Percentiles rank a stretch among this genome's conserved stretches.
These are phyloP conservation scores for Calypte anna DNA, from an alignment of 2,113 vertebrate species.

Conservation along the genomic window DNA sequence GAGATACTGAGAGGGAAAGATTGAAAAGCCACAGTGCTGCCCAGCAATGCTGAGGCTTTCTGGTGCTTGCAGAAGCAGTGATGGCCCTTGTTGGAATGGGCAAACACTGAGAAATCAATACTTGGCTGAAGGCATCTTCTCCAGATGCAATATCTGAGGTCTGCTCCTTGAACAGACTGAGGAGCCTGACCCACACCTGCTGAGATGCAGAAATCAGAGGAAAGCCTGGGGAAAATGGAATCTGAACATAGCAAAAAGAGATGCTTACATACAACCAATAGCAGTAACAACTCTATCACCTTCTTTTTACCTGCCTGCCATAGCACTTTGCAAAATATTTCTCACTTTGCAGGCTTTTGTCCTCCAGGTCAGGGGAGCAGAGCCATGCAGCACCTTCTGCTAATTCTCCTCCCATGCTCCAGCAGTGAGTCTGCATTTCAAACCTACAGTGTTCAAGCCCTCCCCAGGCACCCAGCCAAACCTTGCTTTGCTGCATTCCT, in stretches of 20 bases:
- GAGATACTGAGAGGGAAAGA: not conserved
- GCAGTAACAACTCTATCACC: not conserved
- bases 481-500: not conserved
- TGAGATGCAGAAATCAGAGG: not conserved
- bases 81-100: not conserved
- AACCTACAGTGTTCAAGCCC: not conserved
- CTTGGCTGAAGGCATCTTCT: not conserved
- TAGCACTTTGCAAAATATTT: conserved; percentile 3
- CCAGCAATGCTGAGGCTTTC: not conserved
- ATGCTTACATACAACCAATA: not conserved
- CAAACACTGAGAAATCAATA: too few species aligned
- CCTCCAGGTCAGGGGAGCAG: not conserved
- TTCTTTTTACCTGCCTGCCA: not conserved
- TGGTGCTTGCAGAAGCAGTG: not conserved
- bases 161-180: not conserved
- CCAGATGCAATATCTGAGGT: not conserved
- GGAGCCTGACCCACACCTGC: not conserved
- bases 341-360: not conserved
- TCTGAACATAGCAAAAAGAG: not conserved
- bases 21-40: not conserved
- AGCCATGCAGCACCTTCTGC: not conserved
- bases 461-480: not conserved
- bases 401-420: not conserved
- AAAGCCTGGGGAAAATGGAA: not conserved
- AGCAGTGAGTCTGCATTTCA: not conserved